Evolutionary conservation across 92 coral and sea anemone genomes (phyloP).

Genomic region (Palythoa grandis): DNA sequence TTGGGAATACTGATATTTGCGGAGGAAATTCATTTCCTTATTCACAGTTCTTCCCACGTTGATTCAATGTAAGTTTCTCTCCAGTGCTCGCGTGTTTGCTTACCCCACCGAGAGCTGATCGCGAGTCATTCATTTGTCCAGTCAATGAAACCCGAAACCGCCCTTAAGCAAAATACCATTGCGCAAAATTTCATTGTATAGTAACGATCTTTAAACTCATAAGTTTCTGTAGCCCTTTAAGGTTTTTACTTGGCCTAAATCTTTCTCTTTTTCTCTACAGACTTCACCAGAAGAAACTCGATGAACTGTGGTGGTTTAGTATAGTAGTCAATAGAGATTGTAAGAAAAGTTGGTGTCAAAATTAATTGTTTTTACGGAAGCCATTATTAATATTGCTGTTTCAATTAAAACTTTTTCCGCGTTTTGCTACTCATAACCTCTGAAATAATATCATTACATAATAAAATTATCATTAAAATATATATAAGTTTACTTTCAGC

Average conservation of each 20-base stretch:
- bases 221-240: background rate
- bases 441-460: background rate
- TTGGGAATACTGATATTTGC: background rate
- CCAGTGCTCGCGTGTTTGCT: background rate
- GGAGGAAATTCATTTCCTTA: background rate
- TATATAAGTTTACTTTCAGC: background rate
- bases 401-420: background rate
- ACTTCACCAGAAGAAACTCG: background rate
- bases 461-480: background rate
- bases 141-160: background rate
- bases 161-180: background rate
- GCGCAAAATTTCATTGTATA: background rate
- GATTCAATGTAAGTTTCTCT: background rate
- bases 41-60: background rate
- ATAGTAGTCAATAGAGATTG: too few relatives aligned
- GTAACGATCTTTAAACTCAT: background rate
- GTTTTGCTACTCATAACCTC: background rate
- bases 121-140: background rate
- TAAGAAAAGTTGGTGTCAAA: too few relatives aligned
- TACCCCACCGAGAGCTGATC: constrained; percentile 15
- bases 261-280: background rate
- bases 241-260: too few relatives aligned
- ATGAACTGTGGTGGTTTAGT: too few relatives aligned
- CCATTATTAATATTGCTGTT: too few relatives aligned
- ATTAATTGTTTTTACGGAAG: too few relatives aligned